Conservation (phyloP, 2,113 vertebrate genomes). For the Opisthocomus hoazin region DNA sequence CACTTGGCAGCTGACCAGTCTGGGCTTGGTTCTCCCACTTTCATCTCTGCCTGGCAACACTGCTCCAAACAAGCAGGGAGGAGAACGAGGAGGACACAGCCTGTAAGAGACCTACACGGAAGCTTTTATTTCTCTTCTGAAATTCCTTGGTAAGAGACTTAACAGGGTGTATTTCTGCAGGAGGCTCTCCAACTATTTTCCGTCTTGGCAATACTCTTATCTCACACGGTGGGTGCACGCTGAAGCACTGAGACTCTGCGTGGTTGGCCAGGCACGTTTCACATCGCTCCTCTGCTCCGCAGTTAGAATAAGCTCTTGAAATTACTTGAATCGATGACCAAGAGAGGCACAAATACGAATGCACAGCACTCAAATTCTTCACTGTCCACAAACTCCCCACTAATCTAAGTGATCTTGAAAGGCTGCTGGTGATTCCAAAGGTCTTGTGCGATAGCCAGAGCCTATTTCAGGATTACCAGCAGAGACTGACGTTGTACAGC, state of each 20-base stretch:
- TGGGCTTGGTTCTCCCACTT: not conserved
- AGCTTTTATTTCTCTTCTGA: not conserved
- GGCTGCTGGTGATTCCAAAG: not conserved
- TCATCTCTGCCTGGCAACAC: constrained; percentile 2
- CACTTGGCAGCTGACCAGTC: not conserved
- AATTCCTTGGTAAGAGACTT: not conserved
- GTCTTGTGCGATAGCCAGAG: not conserved
- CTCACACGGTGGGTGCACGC: not conserved
- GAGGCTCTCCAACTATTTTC: not conserved
- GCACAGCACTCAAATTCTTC: not conserved
- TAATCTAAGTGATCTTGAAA: not conserved
- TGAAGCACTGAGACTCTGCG: not conserved
- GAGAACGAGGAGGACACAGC: not conserved
- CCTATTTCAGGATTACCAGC: not conserved
- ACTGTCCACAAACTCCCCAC: not conserved
- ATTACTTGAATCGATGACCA: not conserved
- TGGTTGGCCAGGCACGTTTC: not conserved
- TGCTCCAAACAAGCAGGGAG: not conserved
- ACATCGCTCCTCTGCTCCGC: not conserved
- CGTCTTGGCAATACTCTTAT: not conserved
- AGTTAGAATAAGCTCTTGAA: not conserved
- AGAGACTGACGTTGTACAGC: not conserved
- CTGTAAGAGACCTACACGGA: not conserved
- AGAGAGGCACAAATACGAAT: not conserved
- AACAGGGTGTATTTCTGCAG: not conserved